Percentiles rank a stretch among this genome's conserved stretches.
Conservation (phyloP, 2,888 invertebrate species). For the Frankliniella intonsa region DNA sequence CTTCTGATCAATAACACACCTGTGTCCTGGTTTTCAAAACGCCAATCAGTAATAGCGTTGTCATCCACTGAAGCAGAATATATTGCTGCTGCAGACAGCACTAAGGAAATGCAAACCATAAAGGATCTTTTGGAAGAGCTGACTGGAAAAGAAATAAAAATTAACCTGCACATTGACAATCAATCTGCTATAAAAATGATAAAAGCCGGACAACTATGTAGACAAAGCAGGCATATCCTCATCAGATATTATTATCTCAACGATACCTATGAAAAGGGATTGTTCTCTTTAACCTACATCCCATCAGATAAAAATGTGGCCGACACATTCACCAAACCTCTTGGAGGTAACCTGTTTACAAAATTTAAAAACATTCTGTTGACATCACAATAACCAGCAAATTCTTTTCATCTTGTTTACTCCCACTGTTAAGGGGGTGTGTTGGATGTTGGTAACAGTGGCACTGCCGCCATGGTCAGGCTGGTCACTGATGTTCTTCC, state of each 20-base stretch:
- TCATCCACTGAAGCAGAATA: no score
- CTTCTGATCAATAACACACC: not conserved
- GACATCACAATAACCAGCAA: no score
- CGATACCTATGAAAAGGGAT: not conserved
- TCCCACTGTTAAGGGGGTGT: no score
- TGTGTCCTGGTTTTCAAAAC: not conserved
- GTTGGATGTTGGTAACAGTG: no score
- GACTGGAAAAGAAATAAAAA: not conserved
- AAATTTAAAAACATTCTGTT: no score
- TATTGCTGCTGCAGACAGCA: no score
- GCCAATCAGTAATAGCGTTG: not conserved
- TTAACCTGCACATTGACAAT: not conserved
- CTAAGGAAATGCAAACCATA: not conserved
- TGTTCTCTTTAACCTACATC: not conserved
- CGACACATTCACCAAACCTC: not conserved
- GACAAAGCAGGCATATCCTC: not conserved
- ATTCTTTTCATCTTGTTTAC: no score
- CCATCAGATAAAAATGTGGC: not conserved
- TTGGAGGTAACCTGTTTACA: not conserved
- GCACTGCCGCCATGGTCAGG: no score
- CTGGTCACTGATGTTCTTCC: no score
- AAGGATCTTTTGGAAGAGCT: not conserved
- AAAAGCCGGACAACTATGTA: not conserved
- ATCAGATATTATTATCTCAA: not conserved
- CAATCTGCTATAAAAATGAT: not conserved